Conservation (phyloP, 2,797 vertebrate genomes). For the Alosa sapidissima region DNA sequence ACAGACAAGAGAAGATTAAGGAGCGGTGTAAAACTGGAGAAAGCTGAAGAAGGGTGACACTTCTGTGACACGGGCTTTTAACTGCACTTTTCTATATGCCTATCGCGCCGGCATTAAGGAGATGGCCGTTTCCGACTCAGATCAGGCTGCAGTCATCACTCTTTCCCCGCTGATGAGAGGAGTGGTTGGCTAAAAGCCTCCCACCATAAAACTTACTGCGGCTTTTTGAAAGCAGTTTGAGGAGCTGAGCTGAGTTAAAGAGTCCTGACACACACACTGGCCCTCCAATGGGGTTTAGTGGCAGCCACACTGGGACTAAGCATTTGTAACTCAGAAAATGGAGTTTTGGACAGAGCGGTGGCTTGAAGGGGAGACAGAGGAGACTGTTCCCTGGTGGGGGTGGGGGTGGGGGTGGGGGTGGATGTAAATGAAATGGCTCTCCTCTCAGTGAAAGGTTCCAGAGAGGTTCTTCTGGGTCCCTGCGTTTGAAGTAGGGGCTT, state of each 20-base stretch:
- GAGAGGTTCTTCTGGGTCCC: not conserved
- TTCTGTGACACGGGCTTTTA: not conserved
- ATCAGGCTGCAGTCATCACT: conserved; percentile 9
- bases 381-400: not conserved
- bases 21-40: not conserved
- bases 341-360: not conserved
- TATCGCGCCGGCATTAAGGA: not conserved
- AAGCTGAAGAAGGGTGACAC: not conserved
- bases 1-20: not conserved
- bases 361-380: not conserved
- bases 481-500: not conserved
- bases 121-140: not conserved
- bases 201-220: not conserved
- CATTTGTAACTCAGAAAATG: not conserved
- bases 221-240: conserved; percentile 7
- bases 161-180: not conserved
- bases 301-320: not conserved
- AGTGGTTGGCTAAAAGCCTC: not conserved
- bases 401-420: not conserved
- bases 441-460: not conserved
- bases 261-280: not conserved
- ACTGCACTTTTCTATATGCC: not conserved
- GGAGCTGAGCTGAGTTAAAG: not conserved
- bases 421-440: not conserved
- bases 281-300: not conserved